phyloP scores from a whole-genome alignment of 1,140 invertebrate species.

The Phthorimaea operculella region DNA sequence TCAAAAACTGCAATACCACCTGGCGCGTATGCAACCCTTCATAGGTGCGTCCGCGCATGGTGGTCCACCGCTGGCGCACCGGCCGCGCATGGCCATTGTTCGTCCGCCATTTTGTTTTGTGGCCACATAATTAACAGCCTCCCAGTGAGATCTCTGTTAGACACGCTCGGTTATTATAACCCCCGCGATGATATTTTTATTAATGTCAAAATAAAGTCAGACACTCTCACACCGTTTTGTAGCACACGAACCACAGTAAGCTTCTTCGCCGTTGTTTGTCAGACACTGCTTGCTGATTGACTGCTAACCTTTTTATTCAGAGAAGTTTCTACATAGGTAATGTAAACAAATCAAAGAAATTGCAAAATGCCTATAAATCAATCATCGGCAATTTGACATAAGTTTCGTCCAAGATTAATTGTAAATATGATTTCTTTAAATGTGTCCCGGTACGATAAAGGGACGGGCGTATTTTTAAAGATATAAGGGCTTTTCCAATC shows the following conservation, averaged over 20 bases:
- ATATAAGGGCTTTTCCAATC: no score
- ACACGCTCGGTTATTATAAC: constrained; percentile 63
- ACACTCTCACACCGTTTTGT: constrained; percentile 35
- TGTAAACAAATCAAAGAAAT: no score
- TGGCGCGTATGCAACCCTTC: constrained; percentile 14
- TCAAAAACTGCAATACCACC: constrained; percentile 20
- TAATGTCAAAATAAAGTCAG: constrained; percentile 63
- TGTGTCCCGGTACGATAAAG: no score
- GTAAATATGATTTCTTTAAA: no score
- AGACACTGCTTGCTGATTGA: no score
- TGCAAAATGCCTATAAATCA: no score
- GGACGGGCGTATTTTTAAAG: no score
- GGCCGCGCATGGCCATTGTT: constrained; percentile 48
- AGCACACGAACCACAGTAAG: constrained; percentile 7
- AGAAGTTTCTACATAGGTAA: no score
- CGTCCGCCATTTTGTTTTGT: constrained; percentile 56
- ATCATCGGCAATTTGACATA: no score
- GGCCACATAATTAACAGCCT: constrained; percentile 62
- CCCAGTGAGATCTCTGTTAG: constrained; percentile 62
- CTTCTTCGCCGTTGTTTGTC: no score
- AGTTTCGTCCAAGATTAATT: no score
- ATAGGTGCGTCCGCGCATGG: constrained; percentile 16
- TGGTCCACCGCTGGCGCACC: constrained; percentile 57
- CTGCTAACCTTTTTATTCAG: no score
- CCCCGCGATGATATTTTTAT: constrained; percentile 65